Evolutionary conservation across 1,140 invertebrate species (phyloP), one percentile per base, ranked within the genome.

Genomic region (Calliphora vicina): DNA sequence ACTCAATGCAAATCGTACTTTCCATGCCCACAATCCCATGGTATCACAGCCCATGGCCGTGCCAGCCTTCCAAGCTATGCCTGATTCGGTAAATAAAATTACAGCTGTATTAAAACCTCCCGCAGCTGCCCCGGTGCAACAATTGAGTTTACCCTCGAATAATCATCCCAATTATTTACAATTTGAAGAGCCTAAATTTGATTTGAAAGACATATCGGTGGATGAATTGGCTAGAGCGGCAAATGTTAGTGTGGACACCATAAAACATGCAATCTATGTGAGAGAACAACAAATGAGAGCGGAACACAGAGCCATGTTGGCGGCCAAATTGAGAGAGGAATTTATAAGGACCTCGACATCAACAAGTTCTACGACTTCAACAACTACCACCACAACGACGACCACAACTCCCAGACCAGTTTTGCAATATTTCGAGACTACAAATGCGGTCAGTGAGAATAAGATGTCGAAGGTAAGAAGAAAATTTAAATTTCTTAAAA

Each of bases 201-300:
- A 92, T 91, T 83, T 93, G 86, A 87, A 91, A 88, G 85, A 93
- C 87, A 92, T 93, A 86, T 90, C 92, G 84, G 80, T 94, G 84
- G 82, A 91, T 90, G 86, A 93, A 89, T 88, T 94, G 2, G 92
- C 93, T 0, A 91, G 93, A 71, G 94, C 94, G 0, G 94, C 94
- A 15, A 96, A 96, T 85, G 93, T 96, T 43, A 95, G 94, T 0
- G 93, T 95, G 83, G 94, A 95, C 81, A 94, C 94, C 9, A 92
- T 96, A 1, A 94, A 95, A 85, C 92, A 94, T 20, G 95, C 95
- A 0, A 94, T 96, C 82, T 91, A 93, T 15, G 86, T 95, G 73
- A 91, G 94, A 57, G 94, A 95, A 80, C 94, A 95, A 85, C 94
- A 95, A 85, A 85, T 94, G 26, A 88, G 94, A 84, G 92, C 89